A percentile compares a stretch with the other conserved stretches of the same genome.
Conservation (phyloP, 2,888 invertebrate genomes). For the Sinotaia quadrata region DNA sequence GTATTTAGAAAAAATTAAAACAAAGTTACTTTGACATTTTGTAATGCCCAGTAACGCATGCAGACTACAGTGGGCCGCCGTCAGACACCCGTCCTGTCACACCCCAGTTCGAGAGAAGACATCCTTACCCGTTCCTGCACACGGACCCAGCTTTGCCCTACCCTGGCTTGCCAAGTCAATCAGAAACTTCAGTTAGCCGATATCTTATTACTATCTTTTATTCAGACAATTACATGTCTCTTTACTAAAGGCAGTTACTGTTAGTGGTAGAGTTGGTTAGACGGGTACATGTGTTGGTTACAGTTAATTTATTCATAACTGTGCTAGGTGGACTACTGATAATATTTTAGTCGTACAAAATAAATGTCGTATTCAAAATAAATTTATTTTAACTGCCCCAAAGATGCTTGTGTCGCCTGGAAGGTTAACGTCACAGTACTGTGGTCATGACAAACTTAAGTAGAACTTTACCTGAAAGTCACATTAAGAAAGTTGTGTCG, state of each 20-base stretch:
- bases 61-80: slow-evolving; percentile 52
- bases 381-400: no score
- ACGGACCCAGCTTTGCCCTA: slow-evolving; percentile 59
- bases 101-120: slow-evolving; percentile 43
- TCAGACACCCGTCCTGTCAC: slow-evolving; percentile 45
- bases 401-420: no score
- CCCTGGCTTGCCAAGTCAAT: slow-evolving; percentile 43
- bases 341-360: no score
- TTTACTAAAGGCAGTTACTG: background rate
- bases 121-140: slow-evolving; percentile 55
- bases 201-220: background rate
- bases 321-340: no score
- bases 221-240: background rate
- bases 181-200: slow-evolving; percentile 50
- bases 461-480: no score
- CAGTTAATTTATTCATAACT: slow-evolving; percentile 1
- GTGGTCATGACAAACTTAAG: no score
- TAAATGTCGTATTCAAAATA: no score
- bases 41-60: slow-evolving; percentile 47
- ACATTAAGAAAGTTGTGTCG: no score
- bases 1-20: no score
- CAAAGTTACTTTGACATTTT: background rate
- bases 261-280: background rate
- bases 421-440: no score
- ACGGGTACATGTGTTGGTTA: background rate